A percentile compares a stretch with the other conserved stretches of the same genome.
These are phyloP conservation scores for Cephalotes varians DNA, from an alignment of 2,888 invertebrate genomes.

Conservation along the genomic window DNA sequence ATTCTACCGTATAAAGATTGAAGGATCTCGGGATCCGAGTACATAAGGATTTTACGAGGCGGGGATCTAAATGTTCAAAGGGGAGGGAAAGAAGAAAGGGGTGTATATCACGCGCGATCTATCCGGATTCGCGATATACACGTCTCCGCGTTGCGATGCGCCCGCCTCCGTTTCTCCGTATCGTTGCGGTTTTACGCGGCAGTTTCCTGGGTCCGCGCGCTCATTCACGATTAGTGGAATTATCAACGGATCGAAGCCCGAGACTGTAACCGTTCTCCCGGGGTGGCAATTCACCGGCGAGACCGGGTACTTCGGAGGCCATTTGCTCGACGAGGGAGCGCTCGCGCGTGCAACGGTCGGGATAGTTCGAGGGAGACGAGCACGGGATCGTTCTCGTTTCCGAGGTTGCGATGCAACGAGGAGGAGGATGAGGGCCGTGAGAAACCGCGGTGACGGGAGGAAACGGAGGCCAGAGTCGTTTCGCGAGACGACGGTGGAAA, in stretches of 20 bases:
- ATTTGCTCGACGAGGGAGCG: slow-evolving; percentile 36
- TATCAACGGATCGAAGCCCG: slow-evolving; percentile 50
- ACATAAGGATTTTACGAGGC: slow-evolving; percentile 45
- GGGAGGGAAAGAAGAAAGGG: background rate
- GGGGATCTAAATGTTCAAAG: slow-evolving; percentile 28
- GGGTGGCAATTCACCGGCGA: slow-evolving; percentile 42
- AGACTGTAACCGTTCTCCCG: slow-evolving; percentile 48
- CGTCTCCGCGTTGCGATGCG: slow-evolving; percentile 22
- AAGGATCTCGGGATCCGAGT: slow-evolving; percentile 43
- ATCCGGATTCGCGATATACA: slow-evolving; percentile 3
- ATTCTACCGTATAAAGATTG: slow-evolving; percentile 43
- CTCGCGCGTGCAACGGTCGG: slow-evolving; percentile 3
- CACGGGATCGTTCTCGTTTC: slow-evolving; percentile 30
- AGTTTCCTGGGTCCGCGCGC: slow-evolving; percentile 39
- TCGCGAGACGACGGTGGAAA: slow-evolving; percentile 46
- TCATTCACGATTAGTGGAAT: slow-evolving; percentile 54
- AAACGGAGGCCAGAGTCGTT: slow-evolving; percentile 38
- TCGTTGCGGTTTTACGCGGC: slow-evolving; percentile 46
- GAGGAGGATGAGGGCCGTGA: background rate
- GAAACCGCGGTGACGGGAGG: slow-evolving; percentile 8
- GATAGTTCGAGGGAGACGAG: slow-evolving; percentile 25
- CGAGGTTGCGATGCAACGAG: slow-evolving; percentile 20
- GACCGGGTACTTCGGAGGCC: slow-evolving; percentile 31
- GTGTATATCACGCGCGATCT: background rate
- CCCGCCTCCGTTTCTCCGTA: background rate